Conservation (phyloP, 92 coral and sea anemone species). For the Phenganax subtilis region DNA sequence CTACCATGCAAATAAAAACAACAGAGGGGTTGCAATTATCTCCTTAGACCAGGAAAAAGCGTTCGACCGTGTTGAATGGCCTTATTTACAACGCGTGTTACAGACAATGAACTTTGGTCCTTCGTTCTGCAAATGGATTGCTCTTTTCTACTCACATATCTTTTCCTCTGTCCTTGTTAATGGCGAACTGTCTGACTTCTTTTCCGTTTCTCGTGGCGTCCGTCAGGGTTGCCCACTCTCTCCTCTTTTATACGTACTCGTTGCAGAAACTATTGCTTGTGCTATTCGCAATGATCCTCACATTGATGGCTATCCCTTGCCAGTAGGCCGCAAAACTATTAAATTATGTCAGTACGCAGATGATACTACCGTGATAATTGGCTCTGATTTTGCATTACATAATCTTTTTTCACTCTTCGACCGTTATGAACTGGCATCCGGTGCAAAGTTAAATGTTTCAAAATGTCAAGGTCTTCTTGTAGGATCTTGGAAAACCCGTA, state of each 20-base stretch:
- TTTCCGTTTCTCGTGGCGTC: slow-evolving; percentile 21
- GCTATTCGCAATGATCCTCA: neutral
- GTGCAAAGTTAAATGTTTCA: neutral
- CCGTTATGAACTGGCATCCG: neutral
- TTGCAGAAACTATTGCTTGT: slow-evolving; percentile 34
- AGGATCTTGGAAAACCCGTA: neutral
- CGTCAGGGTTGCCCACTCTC: slow-evolving; percentile 44
- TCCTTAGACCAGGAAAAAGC: slow-evolving; percentile 60
- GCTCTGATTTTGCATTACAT: neutral
- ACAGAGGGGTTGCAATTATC: slow-evolving; percentile 23
- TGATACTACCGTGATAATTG: neutral
- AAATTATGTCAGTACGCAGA: slow-evolving; percentile 28
- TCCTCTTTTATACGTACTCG: slow-evolving; percentile 26
- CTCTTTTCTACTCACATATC: slow-evolving; percentile 34
- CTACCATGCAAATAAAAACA: neutral
- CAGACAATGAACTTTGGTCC: slow-evolving; percentile 50
- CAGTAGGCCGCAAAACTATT: neutral
- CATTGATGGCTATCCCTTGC: slow-evolving; percentile 14
- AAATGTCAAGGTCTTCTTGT: neutral
- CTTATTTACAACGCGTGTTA: slow-evolving; percentile 33
- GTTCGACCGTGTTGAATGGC: slow-evolving; percentile 53
- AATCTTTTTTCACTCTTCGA: neutral
- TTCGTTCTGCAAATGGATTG: slow-evolving; percentile 38
- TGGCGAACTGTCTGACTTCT: slow-evolving; percentile 9
- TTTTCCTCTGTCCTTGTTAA: slow-evolving; percentile 6